These are phyloP conservation scores for Pelodytes ibericus DNA, from an alignment of 2,797 vertebrate genomes.

Conservation along the genomic window DNA sequence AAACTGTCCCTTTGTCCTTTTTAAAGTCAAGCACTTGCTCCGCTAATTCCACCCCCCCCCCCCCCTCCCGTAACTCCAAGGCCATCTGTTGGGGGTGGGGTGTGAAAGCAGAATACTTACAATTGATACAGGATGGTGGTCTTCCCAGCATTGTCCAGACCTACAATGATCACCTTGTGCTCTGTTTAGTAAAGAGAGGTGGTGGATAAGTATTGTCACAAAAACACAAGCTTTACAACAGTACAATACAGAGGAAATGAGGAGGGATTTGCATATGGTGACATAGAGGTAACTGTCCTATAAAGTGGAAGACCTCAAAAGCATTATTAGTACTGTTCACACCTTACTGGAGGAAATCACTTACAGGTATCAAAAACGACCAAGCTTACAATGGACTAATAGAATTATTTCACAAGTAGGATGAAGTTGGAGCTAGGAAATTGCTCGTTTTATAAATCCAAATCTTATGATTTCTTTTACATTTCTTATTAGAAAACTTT, in stretches of 20 bases:
- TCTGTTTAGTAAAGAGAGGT: constrained; percentile 67
- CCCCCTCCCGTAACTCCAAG: background rate
- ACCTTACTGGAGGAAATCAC: too few relatives aligned
- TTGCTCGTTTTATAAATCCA: too few relatives aligned
- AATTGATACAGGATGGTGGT: constrained; percentile 86
- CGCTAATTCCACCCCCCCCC: background rate
- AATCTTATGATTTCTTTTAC: too few relatives aligned
- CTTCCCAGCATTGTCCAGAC: constrained; percentile 86
- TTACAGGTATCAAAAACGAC: too few relatives aligned
- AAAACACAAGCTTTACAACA: background rate
- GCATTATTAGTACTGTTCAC: too few relatives aligned
- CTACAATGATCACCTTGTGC: constrained; percentile 85
- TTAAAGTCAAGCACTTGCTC: constrained; percentile 8
- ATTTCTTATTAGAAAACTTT: too few relatives aligned
- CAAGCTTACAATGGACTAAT: too few relatives aligned
- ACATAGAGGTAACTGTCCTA: too few relatives aligned
- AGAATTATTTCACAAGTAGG: too few relatives aligned
- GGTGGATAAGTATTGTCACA: background rate
- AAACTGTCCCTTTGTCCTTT: background rate
- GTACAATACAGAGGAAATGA: background rate
- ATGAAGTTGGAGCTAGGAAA: too few relatives aligned
- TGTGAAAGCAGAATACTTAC: constrained; percentile 68
- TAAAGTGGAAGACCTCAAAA: too few relatives aligned
- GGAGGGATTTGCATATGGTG: background rate
- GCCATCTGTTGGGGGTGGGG: constrained; percentile 39